phyloP scores from a whole-genome alignment of 2,797 vertebrate species.

The Allobates femoralis region DNA sequence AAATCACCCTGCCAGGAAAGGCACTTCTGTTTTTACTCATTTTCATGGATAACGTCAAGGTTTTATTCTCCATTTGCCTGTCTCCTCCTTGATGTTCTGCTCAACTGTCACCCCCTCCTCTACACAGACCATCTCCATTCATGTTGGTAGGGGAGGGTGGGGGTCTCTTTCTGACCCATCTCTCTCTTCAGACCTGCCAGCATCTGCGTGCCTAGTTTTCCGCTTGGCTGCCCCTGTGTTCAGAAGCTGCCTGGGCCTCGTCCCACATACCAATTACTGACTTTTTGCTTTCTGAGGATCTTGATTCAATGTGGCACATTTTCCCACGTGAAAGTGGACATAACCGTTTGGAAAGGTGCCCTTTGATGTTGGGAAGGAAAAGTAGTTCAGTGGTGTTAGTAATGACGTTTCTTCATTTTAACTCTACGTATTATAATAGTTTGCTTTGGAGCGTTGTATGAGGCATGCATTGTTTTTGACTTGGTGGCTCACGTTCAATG shows the following conservation, averaged over 20 bases:
- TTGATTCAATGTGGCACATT: constrained; percentile 81
- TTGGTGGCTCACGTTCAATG: neutral
- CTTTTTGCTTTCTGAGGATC: constrained; percentile 73
- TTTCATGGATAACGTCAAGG: constrained; percentile 43
- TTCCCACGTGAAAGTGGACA: constrained; percentile 80
- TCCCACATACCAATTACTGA: constrained; percentile 83
- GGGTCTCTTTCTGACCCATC: constrained; percentile 60
- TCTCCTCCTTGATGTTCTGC: constrained; percentile 52
- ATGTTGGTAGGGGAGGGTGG: constrained; percentile 28
- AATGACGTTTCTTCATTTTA: constrained; percentile 15
- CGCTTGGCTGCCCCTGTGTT: constrained; percentile 75
- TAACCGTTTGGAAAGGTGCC: constrained; percentile 69
- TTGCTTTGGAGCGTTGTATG: neutral
- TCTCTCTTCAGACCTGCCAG: constrained; percentile 71
- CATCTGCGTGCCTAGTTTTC: constrained; percentile 77
- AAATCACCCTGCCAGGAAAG: constrained; percentile 35
- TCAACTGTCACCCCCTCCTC: constrained; percentile 52
- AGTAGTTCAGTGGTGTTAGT: neutral
- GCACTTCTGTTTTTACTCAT: constrained; percentile 38
- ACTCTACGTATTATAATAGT: neutral
- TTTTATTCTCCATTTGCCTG: constrained; percentile 36
- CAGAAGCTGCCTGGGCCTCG: constrained; percentile 72
- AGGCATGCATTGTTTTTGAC: neutral
- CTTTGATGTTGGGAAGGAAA: constrained; percentile 23
- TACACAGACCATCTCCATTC: constrained; percentile 52